These are phyloP conservation scores for Leucoraja erinaceus DNA, from an alignment of 2,113 vertebrate genomes.

Conservation along the genomic window DNA sequence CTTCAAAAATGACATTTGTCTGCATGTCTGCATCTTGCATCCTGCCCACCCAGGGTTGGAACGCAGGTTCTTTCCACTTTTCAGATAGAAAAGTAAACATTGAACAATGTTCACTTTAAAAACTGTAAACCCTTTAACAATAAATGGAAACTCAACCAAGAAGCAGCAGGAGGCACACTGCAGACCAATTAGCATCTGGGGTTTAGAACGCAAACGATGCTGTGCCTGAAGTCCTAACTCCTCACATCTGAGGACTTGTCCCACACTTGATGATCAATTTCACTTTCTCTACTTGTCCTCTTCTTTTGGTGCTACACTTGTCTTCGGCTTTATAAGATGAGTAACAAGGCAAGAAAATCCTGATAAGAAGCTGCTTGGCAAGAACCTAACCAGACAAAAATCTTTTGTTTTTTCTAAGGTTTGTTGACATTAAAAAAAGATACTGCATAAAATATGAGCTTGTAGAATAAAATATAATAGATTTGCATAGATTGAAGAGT, in stretches of 20 bases:
- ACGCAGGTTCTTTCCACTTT: not conserved
- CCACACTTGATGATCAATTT: not conserved
- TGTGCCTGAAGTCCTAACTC: not conserved
- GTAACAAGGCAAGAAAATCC: not conserved
- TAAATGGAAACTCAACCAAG: not conserved
- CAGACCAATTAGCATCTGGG: not conserved
- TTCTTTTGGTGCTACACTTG: not conserved
- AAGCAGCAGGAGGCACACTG: not conserved
- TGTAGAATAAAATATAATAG: too few relatives aligned
- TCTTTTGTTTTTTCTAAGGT: too few relatives aligned
- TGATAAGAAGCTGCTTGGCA: not conserved
- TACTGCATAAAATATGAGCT: too few relatives aligned
- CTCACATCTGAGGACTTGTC: not conserved
- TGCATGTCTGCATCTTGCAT: not conserved
- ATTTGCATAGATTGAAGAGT: too few relatives aligned
- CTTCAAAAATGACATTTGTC: not conserved
- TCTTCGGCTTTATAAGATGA: not conserved
- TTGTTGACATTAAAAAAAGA: too few relatives aligned
- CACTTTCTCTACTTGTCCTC: not conserved
- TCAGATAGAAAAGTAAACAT: not conserved
- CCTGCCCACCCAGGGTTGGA: not conserved
- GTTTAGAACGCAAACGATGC: not conserved
- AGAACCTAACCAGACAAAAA: too few relatives aligned
- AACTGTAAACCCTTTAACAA: not conserved
- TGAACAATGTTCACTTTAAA: not conserved